Conservation (phyloP, 1,140 invertebrate genomes). For the Sarcophaga peregrina region DNA sequence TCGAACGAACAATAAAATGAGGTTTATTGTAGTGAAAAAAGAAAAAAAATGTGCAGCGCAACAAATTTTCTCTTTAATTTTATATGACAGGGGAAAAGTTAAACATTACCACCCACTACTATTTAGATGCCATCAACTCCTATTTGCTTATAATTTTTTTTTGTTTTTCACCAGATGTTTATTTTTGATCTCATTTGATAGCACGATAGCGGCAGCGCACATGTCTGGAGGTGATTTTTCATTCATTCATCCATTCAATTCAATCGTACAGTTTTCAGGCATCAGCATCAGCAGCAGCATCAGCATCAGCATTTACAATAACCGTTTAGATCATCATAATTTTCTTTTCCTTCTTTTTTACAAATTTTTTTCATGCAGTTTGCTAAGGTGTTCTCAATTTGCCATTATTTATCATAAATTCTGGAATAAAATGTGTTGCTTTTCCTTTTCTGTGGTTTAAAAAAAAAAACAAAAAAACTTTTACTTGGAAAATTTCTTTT, state of each 20-base stretch:
- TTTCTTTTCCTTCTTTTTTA: not conserved
- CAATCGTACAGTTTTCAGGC: too few species aligned
- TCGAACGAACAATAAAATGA: too few species aligned
- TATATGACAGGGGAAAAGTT: conserved; percentile 39
- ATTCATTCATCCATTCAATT: not conserved
- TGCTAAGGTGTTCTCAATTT: not conserved
- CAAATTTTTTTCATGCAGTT: not conserved
- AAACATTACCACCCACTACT: conserved; percentile 33
- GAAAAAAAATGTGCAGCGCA: not conserved
- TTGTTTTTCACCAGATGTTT: too few species aligned
- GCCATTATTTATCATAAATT: conserved; percentile 32
- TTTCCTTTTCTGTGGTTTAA: not conserved
- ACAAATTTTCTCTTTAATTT: conserved; percentile 37
- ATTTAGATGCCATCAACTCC: not conserved
- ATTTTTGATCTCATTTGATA: not conserved
- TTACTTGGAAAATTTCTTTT: not conserved
- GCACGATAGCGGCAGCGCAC: too few species aligned
- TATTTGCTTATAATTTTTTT: too few species aligned
- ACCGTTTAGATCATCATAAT: not conserved
- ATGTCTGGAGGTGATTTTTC: conserved; percentile 37
- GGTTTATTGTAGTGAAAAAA: too few species aligned
- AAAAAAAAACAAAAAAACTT: too few species aligned
- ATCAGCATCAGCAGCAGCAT: not conserved
- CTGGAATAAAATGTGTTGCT: conserved; percentile 32
- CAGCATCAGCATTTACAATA: not conserved